phyloP scores from a whole-genome alignment of 2,888 invertebrate species.

The Allygus modestus region DNA sequence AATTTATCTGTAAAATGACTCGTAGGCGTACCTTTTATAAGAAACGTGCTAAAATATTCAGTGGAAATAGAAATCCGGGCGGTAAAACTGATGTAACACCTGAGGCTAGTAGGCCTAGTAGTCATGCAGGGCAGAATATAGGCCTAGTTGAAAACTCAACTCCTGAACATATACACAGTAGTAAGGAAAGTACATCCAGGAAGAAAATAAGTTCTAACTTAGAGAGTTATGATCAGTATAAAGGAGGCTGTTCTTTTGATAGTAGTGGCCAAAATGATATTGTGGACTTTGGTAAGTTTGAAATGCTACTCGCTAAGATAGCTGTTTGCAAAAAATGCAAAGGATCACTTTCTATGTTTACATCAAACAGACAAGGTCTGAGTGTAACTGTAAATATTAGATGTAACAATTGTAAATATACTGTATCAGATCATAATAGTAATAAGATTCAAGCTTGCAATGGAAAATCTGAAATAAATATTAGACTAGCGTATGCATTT shows the following conservation, averaged over 20 bases:
- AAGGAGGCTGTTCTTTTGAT: conserved; percentile 47
- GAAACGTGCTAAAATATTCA: neutral
- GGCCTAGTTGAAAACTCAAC: neutral
- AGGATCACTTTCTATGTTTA: conserved; percentile 12
- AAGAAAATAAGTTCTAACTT: conserved; percentile 6
- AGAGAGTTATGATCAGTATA: conserved; percentile 33
- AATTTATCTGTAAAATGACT: neutral
- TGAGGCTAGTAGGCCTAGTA: neutral
- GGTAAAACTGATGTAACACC: neutral
- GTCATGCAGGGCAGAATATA: neutral
- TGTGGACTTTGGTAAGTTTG: conserved; percentile 36
- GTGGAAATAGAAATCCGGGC: conserved; percentile 35
- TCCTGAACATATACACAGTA: neutral
- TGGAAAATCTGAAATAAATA: conserved; percentile 42
- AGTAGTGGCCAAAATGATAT: neutral
- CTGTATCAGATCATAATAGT: conserved; percentile 4
- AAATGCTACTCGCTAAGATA: conserved; percentile 30
- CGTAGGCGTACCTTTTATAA: neutral
- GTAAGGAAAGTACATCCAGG: conserved; percentile 31
- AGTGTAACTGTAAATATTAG: conserved; percentile 28
- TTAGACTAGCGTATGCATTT: conserved; percentile 51
- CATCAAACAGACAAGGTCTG: conserved; percentile 31
- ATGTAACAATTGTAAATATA: conserved; percentile 28
- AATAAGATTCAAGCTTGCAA: neutral
- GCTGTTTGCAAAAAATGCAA: conserved; percentile 40